Evolutionary conservation across 1,140 invertebrate genomes (phyloP).

Genomic region (Drosophila pectinifera): DNA sequence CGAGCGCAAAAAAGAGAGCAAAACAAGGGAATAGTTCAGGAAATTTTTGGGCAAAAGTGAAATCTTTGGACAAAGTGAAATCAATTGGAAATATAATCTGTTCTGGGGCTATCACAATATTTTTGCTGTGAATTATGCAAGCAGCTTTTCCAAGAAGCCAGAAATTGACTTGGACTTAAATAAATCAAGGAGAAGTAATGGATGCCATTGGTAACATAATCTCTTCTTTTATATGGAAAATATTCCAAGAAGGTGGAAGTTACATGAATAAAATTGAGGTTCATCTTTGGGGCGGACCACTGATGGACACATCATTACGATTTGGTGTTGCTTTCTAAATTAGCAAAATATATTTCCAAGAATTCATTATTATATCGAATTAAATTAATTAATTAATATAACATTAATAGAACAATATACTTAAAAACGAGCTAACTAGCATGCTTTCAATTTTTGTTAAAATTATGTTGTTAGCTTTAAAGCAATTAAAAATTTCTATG

Average conservation of each 20-base stretch:
- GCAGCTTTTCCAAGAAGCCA: slow-evolving; percentile 2
- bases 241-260: background rate
- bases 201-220: background rate
- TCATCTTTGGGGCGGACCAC: background rate
- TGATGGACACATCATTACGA: no score
- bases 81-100: slow-evolving; percentile 25
- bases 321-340: no score
- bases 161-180: slow-evolving; percentile 10
- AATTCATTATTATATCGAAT: no score
- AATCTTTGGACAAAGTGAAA: slow-evolving; percentile 1
- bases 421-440: no score
- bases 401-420: no score
- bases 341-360: no score
- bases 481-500: background rate
- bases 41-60: slow-evolving; percentile 14
- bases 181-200: background rate
- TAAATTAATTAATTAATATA: no score
- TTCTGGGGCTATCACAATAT: slow-evolving; percentile 6
- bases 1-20: background rate
- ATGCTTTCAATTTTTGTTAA: no score
- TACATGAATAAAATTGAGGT: background rate
- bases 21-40: slow-evolving; percentile 25
- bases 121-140: slow-evolving; percentile 14
- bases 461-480: no score
- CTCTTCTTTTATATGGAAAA: background rate